Base-by-base conservation (phyloP, 2,113 vertebrate species). In the Tragelaphus strepsiceros region DNA sequence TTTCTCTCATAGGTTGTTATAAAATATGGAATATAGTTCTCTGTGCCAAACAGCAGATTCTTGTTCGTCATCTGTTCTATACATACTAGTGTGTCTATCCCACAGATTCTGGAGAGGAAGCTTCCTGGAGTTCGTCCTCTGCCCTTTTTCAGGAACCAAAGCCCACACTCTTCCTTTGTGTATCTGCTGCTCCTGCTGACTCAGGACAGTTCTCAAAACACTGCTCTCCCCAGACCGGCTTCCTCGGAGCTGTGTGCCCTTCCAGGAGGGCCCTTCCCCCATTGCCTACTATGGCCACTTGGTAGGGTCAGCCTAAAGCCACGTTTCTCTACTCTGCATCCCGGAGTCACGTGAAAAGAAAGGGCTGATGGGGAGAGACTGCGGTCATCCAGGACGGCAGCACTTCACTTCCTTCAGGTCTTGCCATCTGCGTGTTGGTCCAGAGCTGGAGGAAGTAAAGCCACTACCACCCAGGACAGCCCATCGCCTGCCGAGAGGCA, bases 311-410 rank as follows among this genome's bases (percentile, higher is more conserved):
- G 67, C 49, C 39, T 56, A 67, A 30, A 35, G 21, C 19, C 51
- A 3, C 12, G 19, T 67, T 54, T 39, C 24, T 61, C 10, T 78
- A 4, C 32, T 94, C 71, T 49, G 32, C 32, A 53, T 56, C 32
- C 39, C 0, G 11, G 39, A 84, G 30, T 32, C 49, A 19, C 1
- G 1, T 7, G 19, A 22, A 82, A 6, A 61, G 24, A 86, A 53
- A n/a, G 16, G 10, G 3, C 15, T 11, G 7, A 1, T 1, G 13
- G 62, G 56, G 26, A 62, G 53, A 32, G 80, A 19, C 58, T 2
- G 5, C 21, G 26, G 35, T 39, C 77, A 35, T 1, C 2, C 4
- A 32, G 62, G 0, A n/a, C n/a, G 4, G 35, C 6, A 19, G 43
- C 54, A 0, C 39, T 77, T 61, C 19, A 16, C 39, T 61, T 54